A percentile compares a stretch with the other conserved stretches of the same genome.
phyloP scores from a whole-genome alignment of 2,888 invertebrate species.

The Lithophane socia region DNA sequence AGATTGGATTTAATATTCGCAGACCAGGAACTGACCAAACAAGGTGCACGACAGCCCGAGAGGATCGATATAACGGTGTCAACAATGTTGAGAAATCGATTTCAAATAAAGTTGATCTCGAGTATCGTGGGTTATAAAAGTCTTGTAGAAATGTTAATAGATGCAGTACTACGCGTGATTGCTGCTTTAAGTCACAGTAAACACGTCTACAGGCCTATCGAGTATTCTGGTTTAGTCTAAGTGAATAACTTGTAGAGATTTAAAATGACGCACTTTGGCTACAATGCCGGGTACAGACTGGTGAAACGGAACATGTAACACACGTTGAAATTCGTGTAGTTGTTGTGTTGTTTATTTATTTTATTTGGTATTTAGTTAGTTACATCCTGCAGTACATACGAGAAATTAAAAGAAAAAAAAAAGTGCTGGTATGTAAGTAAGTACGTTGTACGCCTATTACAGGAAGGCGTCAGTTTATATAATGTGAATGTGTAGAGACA shows the following conservation, averaged over 20 bases:
- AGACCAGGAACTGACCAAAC: neutral
- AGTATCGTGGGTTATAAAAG: constrained; percentile 44
- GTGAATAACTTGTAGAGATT: constrained; percentile 6
- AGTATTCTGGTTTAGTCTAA: constrained; percentile 34
- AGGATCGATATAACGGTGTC: too few species aligned
- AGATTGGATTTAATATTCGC: neutral
- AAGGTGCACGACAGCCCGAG: neutral
- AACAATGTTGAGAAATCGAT: neutral
- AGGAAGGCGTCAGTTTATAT: too few species aligned
- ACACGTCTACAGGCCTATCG: constrained; percentile 50
- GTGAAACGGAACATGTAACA: too few species aligned
- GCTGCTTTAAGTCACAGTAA: constrained; percentile 54
- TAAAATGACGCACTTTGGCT: neutral
- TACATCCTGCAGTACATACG: too few species aligned
- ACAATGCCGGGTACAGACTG: too few species aligned
- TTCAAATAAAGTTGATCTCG: neutral
- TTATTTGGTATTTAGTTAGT: too few species aligned
- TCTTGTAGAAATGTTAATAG: constrained; percentile 46
- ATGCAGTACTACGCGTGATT: constrained; percentile 55
- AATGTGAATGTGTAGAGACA: too few species aligned
- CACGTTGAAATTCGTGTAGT: too few species aligned
- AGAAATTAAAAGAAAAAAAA: too few species aligned
- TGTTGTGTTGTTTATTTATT: too few species aligned
- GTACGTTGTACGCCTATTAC: too few species aligned
- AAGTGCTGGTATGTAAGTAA: too few species aligned